A percentile compares a stretch with the other conserved stretches of the same genome.
Conservation (phyloP, 2,797 vertebrate genomes). For the Sylvia borin region DNA sequence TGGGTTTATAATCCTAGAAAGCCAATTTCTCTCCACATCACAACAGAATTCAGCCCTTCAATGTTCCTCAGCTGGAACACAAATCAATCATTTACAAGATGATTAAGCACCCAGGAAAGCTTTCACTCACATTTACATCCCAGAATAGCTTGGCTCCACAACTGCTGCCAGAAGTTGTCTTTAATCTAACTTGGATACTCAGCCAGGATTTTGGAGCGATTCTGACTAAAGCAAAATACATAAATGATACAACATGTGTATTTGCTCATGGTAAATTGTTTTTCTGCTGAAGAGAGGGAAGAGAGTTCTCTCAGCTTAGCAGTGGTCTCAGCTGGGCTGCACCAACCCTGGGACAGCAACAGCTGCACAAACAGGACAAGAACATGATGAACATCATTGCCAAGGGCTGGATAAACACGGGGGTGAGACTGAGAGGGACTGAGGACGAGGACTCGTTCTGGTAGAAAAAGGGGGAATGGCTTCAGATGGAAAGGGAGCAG, state of each 20-base stretch:
- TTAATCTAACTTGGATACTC: neutral
- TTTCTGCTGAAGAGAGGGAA: neutral
- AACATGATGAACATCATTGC: fast-evolving
- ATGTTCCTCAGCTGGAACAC: neutral
- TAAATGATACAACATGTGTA: no score
- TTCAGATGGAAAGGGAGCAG: neutral
- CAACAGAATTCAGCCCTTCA: neutral
- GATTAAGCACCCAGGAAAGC: neutral
- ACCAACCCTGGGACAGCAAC: neutral
- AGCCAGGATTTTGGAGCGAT: neutral
- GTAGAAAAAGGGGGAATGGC: no score
- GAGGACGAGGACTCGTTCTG: fast-evolving
- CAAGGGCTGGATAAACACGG: neutral
- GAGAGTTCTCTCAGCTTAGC: neutral
- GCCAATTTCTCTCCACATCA: neutral
- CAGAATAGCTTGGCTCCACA: neutral
- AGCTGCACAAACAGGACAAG: neutral
- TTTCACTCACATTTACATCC: neutral
- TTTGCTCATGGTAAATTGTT: neutral
- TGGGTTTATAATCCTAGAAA: neutral
- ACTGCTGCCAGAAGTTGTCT: neutral
- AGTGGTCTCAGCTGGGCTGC: neutral
- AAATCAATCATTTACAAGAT: neutral
- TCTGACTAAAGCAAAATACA: neutral
- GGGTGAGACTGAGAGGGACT: neutral